Evolutionary conservation across 2,888 invertebrate species (phyloP), one percentile per base, ranked within the genome.

Genomic region (Pterostichus madidus): DNA sequence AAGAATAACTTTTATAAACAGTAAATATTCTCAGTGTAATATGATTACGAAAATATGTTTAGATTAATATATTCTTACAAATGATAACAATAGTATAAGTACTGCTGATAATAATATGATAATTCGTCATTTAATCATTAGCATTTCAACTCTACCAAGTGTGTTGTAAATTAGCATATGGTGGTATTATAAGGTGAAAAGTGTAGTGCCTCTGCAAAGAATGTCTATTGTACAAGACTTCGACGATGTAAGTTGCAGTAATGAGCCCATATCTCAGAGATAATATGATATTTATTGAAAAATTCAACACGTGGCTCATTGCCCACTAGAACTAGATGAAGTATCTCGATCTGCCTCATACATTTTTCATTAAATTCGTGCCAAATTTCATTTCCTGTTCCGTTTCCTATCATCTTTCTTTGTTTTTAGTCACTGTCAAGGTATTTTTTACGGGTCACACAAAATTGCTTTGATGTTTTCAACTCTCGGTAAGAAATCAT

Each of bases 361-460:
- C 49, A 52, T 75, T 52, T 75, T 75, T 75, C 52, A 75, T 73
- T 39, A 71, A 44, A 44, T 71, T 75, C 75, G 52, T 32, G 68
- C 68, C 68, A 71, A 75, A 52, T 75, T 75, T 52, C 52, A 75
- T 75, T 71, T 75, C 75, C 35, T 75, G 8, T 75, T 52, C 52
- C 75, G 39, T 39, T 75, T 75, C 31, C 52, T 75, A 13, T 49
- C 52, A 52, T 52, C 6, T 52, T 71, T 52, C 75, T 52, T 75
- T 49, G 49, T 52, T 49, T 24, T 75, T 75, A 31, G 49, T 31
- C 13, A 31, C 32, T 52, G 52, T 31, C 64, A 64, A 39, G 35
- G 32, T 35, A 64, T 44, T 71, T 31, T 71, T 17, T 5, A 8
- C 7, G n/a, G n/a, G 5, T 39, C n/a, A 59, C 59, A 59, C 39